These are phyloP conservation scores for Leuctra nigra DNA, from an alignment of 2,888 invertebrate genomes.

Conservation along the genomic window DNA sequence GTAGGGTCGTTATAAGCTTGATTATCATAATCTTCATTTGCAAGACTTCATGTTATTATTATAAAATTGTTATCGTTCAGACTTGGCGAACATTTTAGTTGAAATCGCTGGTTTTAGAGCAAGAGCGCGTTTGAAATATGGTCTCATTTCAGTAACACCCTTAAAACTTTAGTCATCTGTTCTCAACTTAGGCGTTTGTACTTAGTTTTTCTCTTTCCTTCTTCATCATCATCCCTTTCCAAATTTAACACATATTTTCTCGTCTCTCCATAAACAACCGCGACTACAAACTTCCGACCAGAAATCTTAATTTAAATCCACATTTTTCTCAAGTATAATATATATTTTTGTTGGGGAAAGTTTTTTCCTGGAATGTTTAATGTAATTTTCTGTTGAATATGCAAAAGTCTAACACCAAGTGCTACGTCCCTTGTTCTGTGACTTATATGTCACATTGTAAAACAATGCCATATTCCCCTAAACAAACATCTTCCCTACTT, in stretches of 20 bases:
- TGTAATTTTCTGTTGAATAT: slow-evolving; percentile 25
- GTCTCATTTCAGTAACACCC: slow-evolving; percentile 26
- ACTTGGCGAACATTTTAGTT: neutral
- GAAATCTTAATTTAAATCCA: slow-evolving; percentile 29
- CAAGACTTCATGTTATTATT: neutral
- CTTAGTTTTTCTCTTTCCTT: slow-evolving; percentile 19
- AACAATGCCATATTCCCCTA: too few species aligned
- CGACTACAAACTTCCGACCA: slow-evolving; percentile 23
- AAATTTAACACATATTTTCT: slow-evolving; percentile 23
- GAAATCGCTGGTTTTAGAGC: neutral
- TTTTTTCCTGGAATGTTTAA: slow-evolving; percentile 21
- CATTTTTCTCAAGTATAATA: slow-evolving; percentile 26
- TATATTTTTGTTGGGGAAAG: slow-evolving; percentile 15
- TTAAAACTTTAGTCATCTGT: slow-evolving; percentile 28
- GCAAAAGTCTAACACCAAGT: slow-evolving; percentile 8
- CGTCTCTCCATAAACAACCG: slow-evolving; percentile 22
- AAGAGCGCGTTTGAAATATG: slow-evolving; percentile 25
- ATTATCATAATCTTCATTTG: too few species aligned
- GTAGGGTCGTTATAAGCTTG: too few species aligned
- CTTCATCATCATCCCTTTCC: slow-evolving; percentile 20
- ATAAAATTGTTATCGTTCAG: slow-evolving; percentile 4
- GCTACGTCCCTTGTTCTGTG: neutral
- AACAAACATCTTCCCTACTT: too few species aligned
- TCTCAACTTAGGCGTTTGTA: slow-evolving; percentile 22
- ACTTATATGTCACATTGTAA: too few species aligned